Base-by-base conservation (phyloP, 35 echinoderm and acorn worm genomes). In the Lytechinus pictus region DNA sequence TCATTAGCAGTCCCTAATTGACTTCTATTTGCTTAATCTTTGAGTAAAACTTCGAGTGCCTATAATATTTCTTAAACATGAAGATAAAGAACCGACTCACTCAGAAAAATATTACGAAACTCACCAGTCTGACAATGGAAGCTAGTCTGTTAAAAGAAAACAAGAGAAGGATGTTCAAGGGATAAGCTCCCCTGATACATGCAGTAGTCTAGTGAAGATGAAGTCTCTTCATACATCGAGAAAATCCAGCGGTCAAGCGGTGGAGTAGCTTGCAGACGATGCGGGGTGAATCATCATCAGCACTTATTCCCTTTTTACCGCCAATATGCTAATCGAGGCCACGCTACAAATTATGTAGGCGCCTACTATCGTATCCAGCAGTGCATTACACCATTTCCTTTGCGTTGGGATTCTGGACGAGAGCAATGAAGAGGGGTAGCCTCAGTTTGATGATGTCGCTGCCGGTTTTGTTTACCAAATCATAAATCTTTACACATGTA, bases 391-490 rank as follows among this genome's bases (percentile, higher is more conserved):
- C n/a, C 66, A 16, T 79, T 79, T 79, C 66, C 66, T 4, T 79
- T 16, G 66, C 19, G 66, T 79, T 16, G 66, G 14, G 66, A 79
- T 24, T 79, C 66, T n/a, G 19, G 14, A 16, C 66, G 19, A 0
- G 66, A 0, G 66, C 33, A 2, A 24, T 79, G 21, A 27, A 16
- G 66, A 44, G 2, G 33, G 1, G 33, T 44, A 79, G 66, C 66
- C 66, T 79, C 66, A 79, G 3, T 19, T 44, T 6, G 66, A n/a
- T 24, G 66, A 79, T 79, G 66, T 24, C 66, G 21, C 21, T n/a
- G 66, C 19, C 66, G 66, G 16, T 79, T 72, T 79, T 79, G 66
- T 79, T 79, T 79, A 79, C 66, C 66, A 79, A 79, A 79, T 79
- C 66, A 79, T 79, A 79, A 79, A 79, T 79, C 66, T 79, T 5